Conservation (phyloP, 2,888 invertebrate species). For the Drosophila anceps region DNA sequence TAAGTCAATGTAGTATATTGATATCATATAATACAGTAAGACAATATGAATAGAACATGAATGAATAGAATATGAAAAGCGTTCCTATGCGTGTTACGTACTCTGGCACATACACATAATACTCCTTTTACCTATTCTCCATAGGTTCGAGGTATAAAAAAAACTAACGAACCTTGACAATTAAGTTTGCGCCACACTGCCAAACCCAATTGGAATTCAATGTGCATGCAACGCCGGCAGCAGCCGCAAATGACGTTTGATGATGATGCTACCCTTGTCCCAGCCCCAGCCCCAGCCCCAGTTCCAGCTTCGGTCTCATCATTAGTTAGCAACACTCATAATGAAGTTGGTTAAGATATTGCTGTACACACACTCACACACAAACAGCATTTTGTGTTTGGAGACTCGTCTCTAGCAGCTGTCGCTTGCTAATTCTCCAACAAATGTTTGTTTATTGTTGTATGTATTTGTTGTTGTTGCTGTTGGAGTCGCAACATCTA, state of each 20-base stretch:
- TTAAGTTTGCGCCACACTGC: conserved; percentile 78
- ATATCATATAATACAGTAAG: too few species aligned
- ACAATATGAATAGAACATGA: too few species aligned
- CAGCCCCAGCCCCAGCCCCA: conserved; percentile 12
- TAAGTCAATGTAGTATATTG: too few species aligned
- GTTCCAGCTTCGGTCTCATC: conserved; percentile 41
- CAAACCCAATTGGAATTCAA: conserved; percentile 79
- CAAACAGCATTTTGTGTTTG: conserved; percentile 14
- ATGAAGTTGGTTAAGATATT: conserved; percentile 68
- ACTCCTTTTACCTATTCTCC: not conserved
- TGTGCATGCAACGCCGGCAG: conserved; percentile 70
- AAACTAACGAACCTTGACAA: conserved; percentile 80
- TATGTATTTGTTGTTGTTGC: conserved; percentile 12
- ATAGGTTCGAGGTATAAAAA: conserved; percentile 42
- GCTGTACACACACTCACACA: conserved; percentile 20
- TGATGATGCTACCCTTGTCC: conserved; percentile 62
- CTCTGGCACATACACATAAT: too few species aligned
- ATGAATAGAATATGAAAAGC: not conserved
- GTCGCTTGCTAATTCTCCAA: conserved; percentile 73
- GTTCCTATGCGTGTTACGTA: not conserved
- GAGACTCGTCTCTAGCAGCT: conserved; percentile 45
- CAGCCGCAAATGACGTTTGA: conserved; percentile 71
- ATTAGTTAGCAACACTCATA: conserved; percentile 52
- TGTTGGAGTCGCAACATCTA: conserved; percentile 48
- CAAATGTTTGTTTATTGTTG: conserved; percentile 71